phyloP scores from a whole-genome alignment of 2,113 vertebrate species.

The Sebastes schlegelii region DNA sequence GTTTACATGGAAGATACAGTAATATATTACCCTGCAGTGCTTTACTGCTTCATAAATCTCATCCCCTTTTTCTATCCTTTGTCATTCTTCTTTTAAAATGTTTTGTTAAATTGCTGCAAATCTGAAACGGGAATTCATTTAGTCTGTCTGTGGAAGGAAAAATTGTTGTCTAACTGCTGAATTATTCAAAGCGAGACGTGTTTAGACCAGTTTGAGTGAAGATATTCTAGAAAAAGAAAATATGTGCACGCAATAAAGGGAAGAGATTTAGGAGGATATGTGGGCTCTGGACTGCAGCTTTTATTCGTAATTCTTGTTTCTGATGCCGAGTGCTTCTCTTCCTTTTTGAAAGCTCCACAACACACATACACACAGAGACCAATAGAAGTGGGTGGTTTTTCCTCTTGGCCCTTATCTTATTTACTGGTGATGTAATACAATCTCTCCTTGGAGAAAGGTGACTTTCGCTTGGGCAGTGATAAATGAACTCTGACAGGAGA shows the following conservation, averaged over 20 bases:
- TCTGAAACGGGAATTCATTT: constrained; percentile 25
- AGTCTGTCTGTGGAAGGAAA: constrained; percentile 21
- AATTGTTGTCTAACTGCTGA: constrained; percentile 53
- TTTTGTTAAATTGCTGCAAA: constrained; percentile 30
- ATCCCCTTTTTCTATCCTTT: background rate
- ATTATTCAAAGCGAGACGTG: constrained; percentile 69
- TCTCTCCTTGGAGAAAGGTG: constrained; percentile 51
- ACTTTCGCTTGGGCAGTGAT: constrained; percentile 60
- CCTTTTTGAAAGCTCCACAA: background rate
- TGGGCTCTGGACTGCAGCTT: constrained; percentile 22
- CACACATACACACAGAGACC: constrained; percentile 6
- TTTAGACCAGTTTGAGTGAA: constrained; percentile 33
- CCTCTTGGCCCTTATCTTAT: constrained; percentile 53
- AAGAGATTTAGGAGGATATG: constrained; percentile 15
- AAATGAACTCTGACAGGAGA: constrained; percentile 59
- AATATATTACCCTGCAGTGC: background rate
- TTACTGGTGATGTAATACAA: constrained; percentile 50
- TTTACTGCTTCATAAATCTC: background rate
- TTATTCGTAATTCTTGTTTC: no score
- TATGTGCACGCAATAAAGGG: constrained; percentile 25
- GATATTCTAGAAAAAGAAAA: constrained; percentile 42
- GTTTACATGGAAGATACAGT: background rate
- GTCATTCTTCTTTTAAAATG: constrained; percentile 7
- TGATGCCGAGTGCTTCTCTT: background rate
- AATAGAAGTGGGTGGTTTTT: constrained; percentile 3